A percentile compares a stretch with the other conserved stretches of the same genome.
Conservation (phyloP, 2,113 vertebrate species). For the Crotalus viridis region DNA sequence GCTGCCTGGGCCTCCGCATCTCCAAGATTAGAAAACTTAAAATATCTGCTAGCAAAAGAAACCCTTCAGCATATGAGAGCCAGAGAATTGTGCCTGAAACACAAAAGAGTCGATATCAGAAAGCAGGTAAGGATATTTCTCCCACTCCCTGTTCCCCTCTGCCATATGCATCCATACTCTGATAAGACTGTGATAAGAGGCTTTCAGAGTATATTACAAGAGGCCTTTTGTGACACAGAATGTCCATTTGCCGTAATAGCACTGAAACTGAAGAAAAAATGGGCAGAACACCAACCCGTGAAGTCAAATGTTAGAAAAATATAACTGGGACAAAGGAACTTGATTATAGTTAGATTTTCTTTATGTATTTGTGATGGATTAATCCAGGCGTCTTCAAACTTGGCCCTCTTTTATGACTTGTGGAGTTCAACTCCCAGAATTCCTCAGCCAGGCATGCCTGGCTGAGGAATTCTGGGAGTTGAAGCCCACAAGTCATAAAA, state of each 20-base stretch:
- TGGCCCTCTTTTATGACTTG: too few species aligned
- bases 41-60: slow-evolving; percentile 86
- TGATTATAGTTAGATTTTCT: neutral
- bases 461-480: too few species aligned
- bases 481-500: too few species aligned
- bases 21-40: slow-evolving; percentile 86
- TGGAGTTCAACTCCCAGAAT: too few species aligned
- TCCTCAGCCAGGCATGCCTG: too few species aligned
- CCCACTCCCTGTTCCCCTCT: neutral
- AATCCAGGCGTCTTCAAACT: neutral
- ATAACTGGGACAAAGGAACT: neutral
- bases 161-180: neutral
- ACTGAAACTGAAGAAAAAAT: neutral
- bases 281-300: neutral
- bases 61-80: slow-evolving; percentile 89
- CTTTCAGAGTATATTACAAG: too few species aligned
- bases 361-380: neutral
- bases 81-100: slow-evolving; percentile 86
- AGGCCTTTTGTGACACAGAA: too few species aligned
- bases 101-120: slow-evolving; percentile 77
- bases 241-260: neutral
- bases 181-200: too few species aligned
- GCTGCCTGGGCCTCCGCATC: slow-evolving; percentile 85
- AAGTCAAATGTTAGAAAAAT: neutral
- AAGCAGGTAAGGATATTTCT: slow-evolving; percentile 68